Evolutionary conservation across 1,140 invertebrate species (phyloP), one percentile per base, ranked within the genome.

Genomic region (Prorops nasuta): DNA sequence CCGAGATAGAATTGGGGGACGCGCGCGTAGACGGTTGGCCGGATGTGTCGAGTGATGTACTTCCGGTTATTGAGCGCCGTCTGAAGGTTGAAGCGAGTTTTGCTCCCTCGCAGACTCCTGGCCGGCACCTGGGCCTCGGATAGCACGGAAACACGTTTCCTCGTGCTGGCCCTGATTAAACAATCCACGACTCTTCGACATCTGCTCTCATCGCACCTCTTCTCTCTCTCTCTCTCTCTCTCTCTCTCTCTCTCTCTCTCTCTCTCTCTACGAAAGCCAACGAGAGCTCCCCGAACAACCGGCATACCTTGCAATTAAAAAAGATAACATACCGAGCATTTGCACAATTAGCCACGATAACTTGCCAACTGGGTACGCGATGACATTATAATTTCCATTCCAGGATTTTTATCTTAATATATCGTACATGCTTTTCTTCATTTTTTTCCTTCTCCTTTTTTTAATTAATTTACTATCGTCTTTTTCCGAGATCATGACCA

Each of bases 341-440:
- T n/a, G n/a, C n/a, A n/a, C n/a, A n/a, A n/a, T n/a, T n/a, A n/a
- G n/a, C n/a, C n/a, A n/a, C n/a, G n/a, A n/a, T n/a, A n/a, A n/a
- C n/a, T n/a, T n/a, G n/a, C n/a, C n/a, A 47, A 47, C 46, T 55
- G 58, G 56, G 56, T 66, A 60, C 48, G 55, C 60, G 59, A 62
- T 62, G 65, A 65, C 60, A 62, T 63, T 60, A 58, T 54, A 22
- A 45, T 52, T 46, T 47, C 49, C 46, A 56, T 67, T 65, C 55
- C 60, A 48, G 60, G 64, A 68, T 65, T 68, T 67, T 71, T 66
- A 68, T 71, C 68, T 64, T 58, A 65, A 67, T 67, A 64, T 56
- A 64, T 65, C 54, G 56, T 59, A 55, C 52, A 41, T 50, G 54
- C 49, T 16, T 42, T 41, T 37, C 22, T 31, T 42, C 34, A 20